Conservation (phyloP, 2,888 invertebrate species). For the Elmis aenea region DNA sequence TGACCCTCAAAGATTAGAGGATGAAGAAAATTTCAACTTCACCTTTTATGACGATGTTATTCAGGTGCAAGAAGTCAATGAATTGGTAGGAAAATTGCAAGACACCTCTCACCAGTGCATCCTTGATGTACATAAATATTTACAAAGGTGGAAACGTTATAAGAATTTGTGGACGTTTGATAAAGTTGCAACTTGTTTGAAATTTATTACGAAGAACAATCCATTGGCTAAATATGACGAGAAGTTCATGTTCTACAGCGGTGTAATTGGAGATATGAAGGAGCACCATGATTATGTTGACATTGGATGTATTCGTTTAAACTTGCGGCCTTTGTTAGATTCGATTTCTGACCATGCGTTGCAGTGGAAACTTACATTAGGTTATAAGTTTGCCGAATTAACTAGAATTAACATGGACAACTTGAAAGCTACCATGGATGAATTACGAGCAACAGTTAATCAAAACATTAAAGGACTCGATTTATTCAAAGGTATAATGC, state of each 20-base stretch:
- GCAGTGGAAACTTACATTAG: constrained; percentile 75
- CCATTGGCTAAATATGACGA: constrained; percentile 70
- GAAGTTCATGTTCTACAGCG: constrained; percentile 77
- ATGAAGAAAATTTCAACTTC: constrained; percentile 60
- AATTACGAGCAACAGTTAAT: constrained; percentile 59
- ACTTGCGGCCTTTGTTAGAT: constrained; percentile 65
- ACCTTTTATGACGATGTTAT: constrained; percentile 78
- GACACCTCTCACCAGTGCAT: constrained; percentile 62
- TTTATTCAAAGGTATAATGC: constrained; percentile 80
- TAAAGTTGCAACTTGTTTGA: constrained; percentile 68
- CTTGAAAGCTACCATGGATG: constrained; percentile 63
- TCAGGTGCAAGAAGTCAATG: constrained; percentile 64
- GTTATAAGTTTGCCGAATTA: constrained; percentile 60
- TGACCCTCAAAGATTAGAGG: constrained; percentile 55
- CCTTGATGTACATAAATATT: constrained; percentile 59
- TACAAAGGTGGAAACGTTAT: constrained; percentile 66
- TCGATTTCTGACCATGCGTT: constrained; percentile 68
- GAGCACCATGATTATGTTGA: constrained; percentile 57
- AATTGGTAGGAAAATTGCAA: constrained; percentile 61
- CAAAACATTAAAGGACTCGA: constrained; percentile 73
- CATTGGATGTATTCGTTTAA: constrained; percentile 67
- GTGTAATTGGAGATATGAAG: constrained; percentile 54
- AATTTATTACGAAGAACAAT: constrained; percentile 64
- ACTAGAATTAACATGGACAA: constrained; percentile 65
- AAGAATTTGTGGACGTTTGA: constrained; percentile 73